These are phyloP conservation scores for Charadrius vociferus DNA, from an alignment of 2,113 vertebrate species.

Conservation along the genomic window DNA sequence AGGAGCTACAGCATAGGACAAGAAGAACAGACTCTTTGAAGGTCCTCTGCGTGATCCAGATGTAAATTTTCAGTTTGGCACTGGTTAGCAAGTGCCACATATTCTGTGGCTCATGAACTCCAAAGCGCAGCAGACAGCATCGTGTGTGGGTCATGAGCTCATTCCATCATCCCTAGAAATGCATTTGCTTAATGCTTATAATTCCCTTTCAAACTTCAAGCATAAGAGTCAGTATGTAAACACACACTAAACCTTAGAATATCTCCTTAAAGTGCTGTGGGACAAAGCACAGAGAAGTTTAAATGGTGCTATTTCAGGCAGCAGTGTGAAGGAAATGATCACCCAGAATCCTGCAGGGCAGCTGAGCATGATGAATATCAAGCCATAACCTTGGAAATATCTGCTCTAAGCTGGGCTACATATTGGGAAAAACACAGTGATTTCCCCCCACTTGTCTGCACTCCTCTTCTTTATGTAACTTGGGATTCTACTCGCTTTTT, in stretches of 20 bases:
- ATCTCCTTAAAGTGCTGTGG: background rate
- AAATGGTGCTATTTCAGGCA: background rate
- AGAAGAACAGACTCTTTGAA: background rate
- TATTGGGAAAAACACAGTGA: background rate
- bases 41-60: background rate
- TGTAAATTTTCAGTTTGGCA: background rate
- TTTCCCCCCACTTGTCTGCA: background rate
- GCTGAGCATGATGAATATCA: background rate
- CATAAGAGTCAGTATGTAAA: background rate
- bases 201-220: background rate
- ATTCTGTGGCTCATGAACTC: background rate
- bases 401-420: background rate
- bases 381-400: background rate
- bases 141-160: fast-evolving
- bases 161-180: background rate
- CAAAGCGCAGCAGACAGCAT: background rate
- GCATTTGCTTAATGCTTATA: background rate
- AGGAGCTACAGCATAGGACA: background rate
- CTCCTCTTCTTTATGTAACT: background rate
- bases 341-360: background rate
- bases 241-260: background rate
- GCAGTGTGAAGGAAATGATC: background rate
- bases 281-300: background rate
- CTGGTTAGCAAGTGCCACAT: background rate
- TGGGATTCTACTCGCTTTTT: background rate